Evolutionary conservation across 2,888 invertebrate genomes (phyloP).

Genomic region (Troilus luridus): DNA sequence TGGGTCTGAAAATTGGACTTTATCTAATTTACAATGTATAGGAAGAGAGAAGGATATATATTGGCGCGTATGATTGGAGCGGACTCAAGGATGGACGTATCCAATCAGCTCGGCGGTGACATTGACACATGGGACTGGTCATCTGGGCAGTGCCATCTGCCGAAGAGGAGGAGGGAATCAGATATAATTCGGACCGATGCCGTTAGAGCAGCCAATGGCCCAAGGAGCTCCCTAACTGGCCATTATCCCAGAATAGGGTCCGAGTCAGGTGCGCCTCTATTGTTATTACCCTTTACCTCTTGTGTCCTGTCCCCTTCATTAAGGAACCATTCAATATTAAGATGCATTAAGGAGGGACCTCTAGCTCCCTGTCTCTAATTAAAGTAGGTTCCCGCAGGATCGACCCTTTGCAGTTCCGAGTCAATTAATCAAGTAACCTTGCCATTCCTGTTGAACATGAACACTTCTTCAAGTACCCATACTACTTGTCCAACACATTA

Average conservation of each 20-base stretch:
- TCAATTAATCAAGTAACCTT: constrained; percentile 24
- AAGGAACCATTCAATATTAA: constrained; percentile 53
- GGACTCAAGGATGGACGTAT: constrained; percentile 14
- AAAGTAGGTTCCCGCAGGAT: constrained; percentile 7
- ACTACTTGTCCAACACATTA: background rate
- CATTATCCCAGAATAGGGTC: constrained; percentile 41
- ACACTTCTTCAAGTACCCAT: background rate
- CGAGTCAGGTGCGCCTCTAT: constrained; percentile 53
- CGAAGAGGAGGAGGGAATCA: constrained; percentile 49
- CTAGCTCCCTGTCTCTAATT: background rate
- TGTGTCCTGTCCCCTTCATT: constrained; percentile 22
- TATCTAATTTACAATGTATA: constrained; percentile 45
- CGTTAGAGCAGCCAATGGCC: constrained; percentile 53
- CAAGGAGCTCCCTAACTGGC: constrained; percentile 52
- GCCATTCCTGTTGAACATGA: background rate
- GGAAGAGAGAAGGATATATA: constrained; percentile 29
- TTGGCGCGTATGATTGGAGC: constrained; percentile 48
- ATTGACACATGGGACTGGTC: constrained; percentile 54
- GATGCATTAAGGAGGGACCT: constrained; percentile 31
- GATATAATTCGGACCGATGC: constrained; percentile 52
- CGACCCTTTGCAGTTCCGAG: background rate
- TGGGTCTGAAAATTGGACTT: background rate
- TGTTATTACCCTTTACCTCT: constrained; percentile 51
- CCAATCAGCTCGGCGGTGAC: constrained; percentile 48
- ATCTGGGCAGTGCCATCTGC: constrained; percentile 53